Evolutionary conservation across 2,113 vertebrate genomes (phyloP).

Genomic region (Podocnemis expansa): DNA sequence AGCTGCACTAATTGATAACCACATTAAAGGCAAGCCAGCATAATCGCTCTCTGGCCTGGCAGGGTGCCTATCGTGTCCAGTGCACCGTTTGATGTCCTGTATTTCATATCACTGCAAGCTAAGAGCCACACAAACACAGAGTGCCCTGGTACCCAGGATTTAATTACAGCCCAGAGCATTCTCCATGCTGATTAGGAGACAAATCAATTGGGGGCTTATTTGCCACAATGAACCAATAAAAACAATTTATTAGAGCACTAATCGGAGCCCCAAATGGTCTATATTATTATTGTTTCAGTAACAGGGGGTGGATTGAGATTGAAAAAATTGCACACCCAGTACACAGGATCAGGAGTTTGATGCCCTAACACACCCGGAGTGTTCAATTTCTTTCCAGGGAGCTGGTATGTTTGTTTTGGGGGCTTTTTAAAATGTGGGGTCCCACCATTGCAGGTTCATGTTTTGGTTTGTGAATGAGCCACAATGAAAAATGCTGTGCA

Average conservation of each 20-base stretch:
- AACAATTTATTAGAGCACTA: constrained; percentile 66
- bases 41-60: constrained; percentile 5
- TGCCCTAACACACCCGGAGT: not conserved
- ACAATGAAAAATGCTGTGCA: not conserved
- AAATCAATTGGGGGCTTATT: constrained; percentile 66
- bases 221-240: constrained; percentile 64
- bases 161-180: constrained; percentile 68
- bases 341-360: not conserved
- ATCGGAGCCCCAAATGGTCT: constrained; percentile 60
- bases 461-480: not conserved
- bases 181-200: constrained; percentile 63
- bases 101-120: constrained; percentile 29
- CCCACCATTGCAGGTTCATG: not conserved
- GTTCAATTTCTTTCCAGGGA: not conserved
- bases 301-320: constrained; percentile 17
- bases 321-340: not conserved
- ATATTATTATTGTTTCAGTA: constrained; percentile 55
- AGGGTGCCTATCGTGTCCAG: not conserved
- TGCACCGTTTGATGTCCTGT: constrained; percentile 5
- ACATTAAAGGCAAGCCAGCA: not conserved
- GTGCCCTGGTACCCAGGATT: constrained; percentile 51
- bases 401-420: not conserved
- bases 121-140: constrained; percentile 12
- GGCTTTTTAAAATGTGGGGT: rapidly evolving
- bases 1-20: not conserved